A percentile compares a stretch with the other conserved stretches of the same genome.
phyloP scores from a whole-genome alignment of 2,797 vertebrate genomes.

The Pangasius djambal region DNA sequence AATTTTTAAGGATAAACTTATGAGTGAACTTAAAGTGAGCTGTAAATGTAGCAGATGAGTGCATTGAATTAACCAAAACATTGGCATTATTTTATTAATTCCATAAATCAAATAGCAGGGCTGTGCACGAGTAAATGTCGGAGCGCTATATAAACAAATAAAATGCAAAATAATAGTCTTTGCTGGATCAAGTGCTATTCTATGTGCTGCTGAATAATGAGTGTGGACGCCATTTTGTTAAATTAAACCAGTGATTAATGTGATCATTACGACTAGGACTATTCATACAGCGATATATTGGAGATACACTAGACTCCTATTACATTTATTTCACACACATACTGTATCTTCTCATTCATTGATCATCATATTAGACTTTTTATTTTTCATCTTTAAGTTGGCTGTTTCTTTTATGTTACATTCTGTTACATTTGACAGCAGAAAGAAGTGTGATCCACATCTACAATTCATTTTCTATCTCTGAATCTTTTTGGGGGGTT shows the following conservation, averaged over 20 bases:
- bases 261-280: background rate
- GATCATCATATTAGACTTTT: background rate
- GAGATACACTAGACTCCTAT: background rate
- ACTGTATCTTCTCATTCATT: background rate
- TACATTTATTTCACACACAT: background rate
- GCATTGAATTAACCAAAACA: no score
- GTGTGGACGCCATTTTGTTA: no score
- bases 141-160: no score
- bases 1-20: no score
- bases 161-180: no score
- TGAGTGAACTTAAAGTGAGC: no score
- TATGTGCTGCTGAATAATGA: no score
- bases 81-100: no score
- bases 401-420: background rate
- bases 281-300: background rate
- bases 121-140: background rate
- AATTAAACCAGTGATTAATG: background rate
- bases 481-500: background rate
- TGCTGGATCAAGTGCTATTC: no score
- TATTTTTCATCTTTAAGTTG: background rate
- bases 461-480: background rate
- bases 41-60: no score
- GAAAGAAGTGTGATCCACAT: background rate
- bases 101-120: no score
- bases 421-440: background rate